Conservation (phyloP, 2,113 vertebrate species). For the Dicentrarchus labrax region DNA sequence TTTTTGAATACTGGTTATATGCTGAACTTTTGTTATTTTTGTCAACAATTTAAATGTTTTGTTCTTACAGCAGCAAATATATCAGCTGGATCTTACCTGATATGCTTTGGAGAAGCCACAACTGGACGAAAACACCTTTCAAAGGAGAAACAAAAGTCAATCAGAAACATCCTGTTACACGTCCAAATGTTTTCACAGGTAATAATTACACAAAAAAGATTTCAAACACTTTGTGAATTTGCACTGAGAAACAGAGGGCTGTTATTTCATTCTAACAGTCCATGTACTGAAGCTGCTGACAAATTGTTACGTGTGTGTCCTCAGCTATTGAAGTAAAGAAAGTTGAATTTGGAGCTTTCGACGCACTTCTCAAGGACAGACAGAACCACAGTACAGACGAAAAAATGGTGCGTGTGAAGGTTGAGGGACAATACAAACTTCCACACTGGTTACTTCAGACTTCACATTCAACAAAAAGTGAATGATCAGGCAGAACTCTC, state of each 20-base stretch:
- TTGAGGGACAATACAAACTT: not conserved
- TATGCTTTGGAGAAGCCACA: not conserved
- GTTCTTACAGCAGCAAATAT: not conserved
- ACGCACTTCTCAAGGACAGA: conserved; percentile 18
- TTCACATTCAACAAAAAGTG: not conserved
- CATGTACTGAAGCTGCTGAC: not conserved
- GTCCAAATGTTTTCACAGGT: too few relatives aligned
- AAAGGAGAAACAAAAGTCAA: not conserved
- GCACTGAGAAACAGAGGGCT: not conserved
- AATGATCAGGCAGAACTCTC: not conserved
- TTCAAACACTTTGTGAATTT: not conserved
- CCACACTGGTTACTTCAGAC: not conserved
- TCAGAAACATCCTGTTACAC: too few relatives aligned
- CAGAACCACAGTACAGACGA: not conserved
- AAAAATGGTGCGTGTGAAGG: not conserved
- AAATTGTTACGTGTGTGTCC: not conserved
- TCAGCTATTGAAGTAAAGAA: not conserved
- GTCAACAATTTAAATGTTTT: too few relatives aligned
- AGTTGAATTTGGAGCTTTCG: not conserved
- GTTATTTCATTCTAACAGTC: not conserved
- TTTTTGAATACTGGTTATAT: too few relatives aligned
- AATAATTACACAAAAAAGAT: too few relatives aligned
- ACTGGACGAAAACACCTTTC: not conserved
- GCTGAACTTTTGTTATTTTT: too few relatives aligned
- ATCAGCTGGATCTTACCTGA: not conserved